Conservation (phyloP, 2,888 invertebrate genomes). For the Ophraella communa region DNA sequence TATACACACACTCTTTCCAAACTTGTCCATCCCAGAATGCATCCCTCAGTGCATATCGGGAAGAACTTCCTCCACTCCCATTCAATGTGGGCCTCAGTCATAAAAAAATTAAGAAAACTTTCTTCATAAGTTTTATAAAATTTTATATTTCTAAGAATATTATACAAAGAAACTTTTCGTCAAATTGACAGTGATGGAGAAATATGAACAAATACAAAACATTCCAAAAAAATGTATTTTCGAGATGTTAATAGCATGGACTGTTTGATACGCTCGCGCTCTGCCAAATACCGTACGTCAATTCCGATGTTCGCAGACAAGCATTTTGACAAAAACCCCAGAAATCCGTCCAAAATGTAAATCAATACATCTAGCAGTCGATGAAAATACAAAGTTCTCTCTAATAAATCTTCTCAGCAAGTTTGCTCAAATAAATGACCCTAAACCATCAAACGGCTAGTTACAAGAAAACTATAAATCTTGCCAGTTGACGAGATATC, state of each 20-base stretch:
- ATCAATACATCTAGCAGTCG: neutral
- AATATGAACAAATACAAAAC: too few species aligned
- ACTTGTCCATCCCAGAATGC: too few species aligned
- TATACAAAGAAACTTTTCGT: too few species aligned
- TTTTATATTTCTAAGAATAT: too few species aligned
- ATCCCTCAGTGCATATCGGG: too few species aligned
- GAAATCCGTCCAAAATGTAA: neutral
- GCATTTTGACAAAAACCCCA: neutral
- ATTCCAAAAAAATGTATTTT: too few species aligned
- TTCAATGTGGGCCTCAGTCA: too few species aligned
- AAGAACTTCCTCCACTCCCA: too few species aligned
- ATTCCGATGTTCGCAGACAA: neutral
- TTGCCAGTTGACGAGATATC: constrained; percentile 20
- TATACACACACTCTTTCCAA: too few species aligned
- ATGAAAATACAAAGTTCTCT: neutral
- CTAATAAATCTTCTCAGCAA: constrained; percentile 21
- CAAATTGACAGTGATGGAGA: too few species aligned
- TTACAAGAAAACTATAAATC: constrained; percentile 20
- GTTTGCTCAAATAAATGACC: constrained; percentile 10
- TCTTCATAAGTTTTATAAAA: too few species aligned
- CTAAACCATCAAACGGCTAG: constrained; percentile 15
- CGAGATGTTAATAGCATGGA: neutral
- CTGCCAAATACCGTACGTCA: neutral
- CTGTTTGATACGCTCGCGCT: neutral
- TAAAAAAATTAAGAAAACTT: too few species aligned